Base-by-base conservation (phyloP, 2,888 invertebrate species). In the Anoplius nigerrimus region DNA sequence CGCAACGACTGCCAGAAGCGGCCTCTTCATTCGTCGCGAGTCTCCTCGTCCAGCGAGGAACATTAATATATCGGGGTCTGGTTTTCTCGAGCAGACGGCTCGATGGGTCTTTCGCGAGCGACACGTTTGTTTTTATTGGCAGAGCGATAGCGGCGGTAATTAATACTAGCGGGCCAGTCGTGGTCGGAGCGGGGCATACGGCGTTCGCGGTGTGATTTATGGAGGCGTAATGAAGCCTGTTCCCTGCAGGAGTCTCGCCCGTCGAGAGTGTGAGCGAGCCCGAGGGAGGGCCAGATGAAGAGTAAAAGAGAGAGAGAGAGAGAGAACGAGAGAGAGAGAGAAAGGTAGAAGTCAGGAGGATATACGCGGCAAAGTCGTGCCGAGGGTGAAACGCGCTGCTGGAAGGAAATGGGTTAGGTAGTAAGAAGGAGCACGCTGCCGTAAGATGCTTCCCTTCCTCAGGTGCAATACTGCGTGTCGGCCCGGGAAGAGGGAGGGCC, bases 221-320 rank as follows among this genome's bases (percentile, higher is more conserved):
- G 78, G 68, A 63, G 65, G 69, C 74, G 78, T 82, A 82, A 82
- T 80, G 82, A 82, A 82, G 80, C 80, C 69, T 74, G 82, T 74
- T 79, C 79, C 59, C 74, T 65, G 72, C 72, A 69, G 75, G 70
- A 74, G 72, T 62, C 72, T 69, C 69, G 69, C n/a, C 52, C 22
- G 42, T 55, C 63, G 70, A 62, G 60, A 56, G 65, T n/a, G n/a
- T n/a, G n/a, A n/a, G n/a, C n/a, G n/a, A n/a, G n/a, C n/a, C n/a
- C n/a, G n/a, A n/a, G n/a, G n/a, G n/a, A n/a, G n/a, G n/a, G n/a
- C n/a, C n/a, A n/a, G n/a, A n/a, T n/a, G n/a, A n/a, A n/a, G n/a
- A 52, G 54, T 55, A 66, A 63, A 66, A 58, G 54, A 65, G 64
- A 62, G 48, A 64, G 63, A 71, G 66, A 57, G 52, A 46, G 55